A percentile compares a stretch with the other conserved stretches of the same genome.
Evolutionary conservation across 2,888 invertebrate genomes (phyloP).

Genomic region (Lagria hirta): DNA sequence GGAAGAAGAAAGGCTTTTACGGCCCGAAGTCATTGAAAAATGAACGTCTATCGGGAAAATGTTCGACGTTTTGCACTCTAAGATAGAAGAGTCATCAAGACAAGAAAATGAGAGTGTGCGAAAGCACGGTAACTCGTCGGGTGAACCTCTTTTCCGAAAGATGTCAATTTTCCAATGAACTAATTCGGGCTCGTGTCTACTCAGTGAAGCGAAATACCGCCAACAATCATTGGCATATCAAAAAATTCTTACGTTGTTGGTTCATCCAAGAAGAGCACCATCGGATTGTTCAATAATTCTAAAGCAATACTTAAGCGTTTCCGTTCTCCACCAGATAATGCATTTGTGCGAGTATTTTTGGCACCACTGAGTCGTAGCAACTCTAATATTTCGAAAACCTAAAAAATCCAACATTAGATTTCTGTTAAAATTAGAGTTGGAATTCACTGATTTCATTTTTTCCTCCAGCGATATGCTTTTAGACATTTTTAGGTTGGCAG

Average conservation of each 20-base stretch:
- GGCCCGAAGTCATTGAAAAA: too few relatives aligned
- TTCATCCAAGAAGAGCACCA: slow-evolving; percentile 92
- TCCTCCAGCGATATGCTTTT: slow-evolving; percentile 61
- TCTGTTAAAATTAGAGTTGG: slow-evolving; percentile 1
- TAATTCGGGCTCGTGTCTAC: too few relatives aligned
- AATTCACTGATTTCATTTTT: slow-evolving; percentile 72
- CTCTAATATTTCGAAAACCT: slow-evolving; percentile 87
- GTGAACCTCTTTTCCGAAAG: too few relatives aligned
- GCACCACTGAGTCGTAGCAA: slow-evolving; percentile 75
- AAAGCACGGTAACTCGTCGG: neutral
- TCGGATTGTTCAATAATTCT: slow-evolving; percentile 92
- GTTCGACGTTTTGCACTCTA: too few relatives aligned
- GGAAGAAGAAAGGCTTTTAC: too few relatives aligned
- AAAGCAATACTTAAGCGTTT: slow-evolving; percentile 92
- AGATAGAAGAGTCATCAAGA: too few relatives aligned
- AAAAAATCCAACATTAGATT: slow-evolving; percentile 38
- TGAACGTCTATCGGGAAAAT: too few relatives aligned
- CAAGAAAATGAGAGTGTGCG: neutral
- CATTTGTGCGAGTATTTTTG: slow-evolving; percentile 70
- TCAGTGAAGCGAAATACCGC: too few relatives aligned
- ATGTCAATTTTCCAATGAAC: too few relatives aligned
- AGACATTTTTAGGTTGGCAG: slow-evolving; percentile 87
- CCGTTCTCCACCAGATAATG: slow-evolving; percentile 87
- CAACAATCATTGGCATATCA: too few relatives aligned
- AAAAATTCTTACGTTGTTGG: slow-evolving; percentile 84